Evolutionary conservation across 2,888 invertebrate species (phyloP).

Genomic region (Agrochola macilenta): DNA sequence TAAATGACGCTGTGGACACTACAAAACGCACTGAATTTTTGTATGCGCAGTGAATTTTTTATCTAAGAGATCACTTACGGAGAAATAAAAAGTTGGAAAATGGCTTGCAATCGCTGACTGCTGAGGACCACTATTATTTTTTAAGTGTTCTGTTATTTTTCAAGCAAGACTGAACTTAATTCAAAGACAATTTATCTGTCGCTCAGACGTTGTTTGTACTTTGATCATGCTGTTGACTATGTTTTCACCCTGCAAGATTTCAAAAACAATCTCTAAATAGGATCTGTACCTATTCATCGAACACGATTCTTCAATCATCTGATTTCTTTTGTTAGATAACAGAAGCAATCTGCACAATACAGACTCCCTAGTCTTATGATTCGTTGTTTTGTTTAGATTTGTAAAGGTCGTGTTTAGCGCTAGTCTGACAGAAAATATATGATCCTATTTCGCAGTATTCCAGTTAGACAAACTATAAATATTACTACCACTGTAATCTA

Average conservation of each 20-base stretch:
- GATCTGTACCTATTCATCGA: conserved; percentile 28
- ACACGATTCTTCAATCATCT: conserved; percentile 38
- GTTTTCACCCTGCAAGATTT: conserved; percentile 22
- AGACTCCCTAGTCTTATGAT: conserved; percentile 11
- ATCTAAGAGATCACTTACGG: too few relatives aligned
- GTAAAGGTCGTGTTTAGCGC: neutral
- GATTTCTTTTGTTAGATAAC: conserved; percentile 40
- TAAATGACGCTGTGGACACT: too few relatives aligned
- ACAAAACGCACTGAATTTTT: too few relatives aligned
- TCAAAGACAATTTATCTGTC: neutral
- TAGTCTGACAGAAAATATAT: too few relatives aligned
- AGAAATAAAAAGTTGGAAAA: neutral
- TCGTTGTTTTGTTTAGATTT: conserved; percentile 11
- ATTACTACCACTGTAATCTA: too few relatives aligned
- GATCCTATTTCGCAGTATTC: too few relatives aligned
- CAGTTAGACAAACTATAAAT: too few relatives aligned
- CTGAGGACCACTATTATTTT: neutral
- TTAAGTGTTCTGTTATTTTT: neutral
- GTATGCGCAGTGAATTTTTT: too few relatives aligned
- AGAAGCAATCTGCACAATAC: conserved; percentile 37
- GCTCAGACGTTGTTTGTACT: neutral
- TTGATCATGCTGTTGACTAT: neutral
- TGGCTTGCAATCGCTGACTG: neutral
- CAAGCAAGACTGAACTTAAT: neutral
- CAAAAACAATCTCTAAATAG: conserved; percentile 30